Evolutionary conservation across 2,888 invertebrate species (phyloP).

Genomic region (Acanthopleura granulata): DNA sequence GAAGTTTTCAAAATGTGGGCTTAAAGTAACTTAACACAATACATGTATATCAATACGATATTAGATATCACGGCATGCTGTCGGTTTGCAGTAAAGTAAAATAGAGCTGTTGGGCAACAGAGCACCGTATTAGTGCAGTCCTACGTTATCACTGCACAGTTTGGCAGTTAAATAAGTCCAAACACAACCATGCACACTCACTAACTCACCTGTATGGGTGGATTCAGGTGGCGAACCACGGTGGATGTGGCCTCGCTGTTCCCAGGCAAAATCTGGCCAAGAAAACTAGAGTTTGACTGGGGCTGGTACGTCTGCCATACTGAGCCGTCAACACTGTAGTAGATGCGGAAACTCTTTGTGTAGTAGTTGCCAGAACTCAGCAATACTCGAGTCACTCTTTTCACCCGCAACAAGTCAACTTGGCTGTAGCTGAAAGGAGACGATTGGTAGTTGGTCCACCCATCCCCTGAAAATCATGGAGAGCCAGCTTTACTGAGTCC

Average conservation of each 20-base stretch:
- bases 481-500: too few species aligned
- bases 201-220: background rate
- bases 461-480: background rate
- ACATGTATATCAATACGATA: too few species aligned
- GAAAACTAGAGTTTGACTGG: background rate
- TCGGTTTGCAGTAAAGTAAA: too few species aligned
- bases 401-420: conserved; percentile 2
- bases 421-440: background rate
- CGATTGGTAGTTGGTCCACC: background rate
- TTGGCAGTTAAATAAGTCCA: too few species aligned
- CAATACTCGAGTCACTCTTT: background rate
- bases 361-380: background rate
- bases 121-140: too few species aligned
- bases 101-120: too few species aligned
- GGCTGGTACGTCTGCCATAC: conserved; percentile 7
- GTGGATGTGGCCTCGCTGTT: background rate
- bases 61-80: too few species aligned
- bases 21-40: too few species aligned
- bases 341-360: background rate
- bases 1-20: too few species aligned
- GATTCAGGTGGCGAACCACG: background rate
- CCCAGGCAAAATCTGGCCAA: background rate
- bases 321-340: background rate
- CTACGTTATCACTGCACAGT: too few species aligned
- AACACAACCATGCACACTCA: too few species aligned